These are phyloP conservation scores for Oceanodroma tethys DNA, from an alignment of 2,113 vertebrate species.

Conservation along the genomic window DNA sequence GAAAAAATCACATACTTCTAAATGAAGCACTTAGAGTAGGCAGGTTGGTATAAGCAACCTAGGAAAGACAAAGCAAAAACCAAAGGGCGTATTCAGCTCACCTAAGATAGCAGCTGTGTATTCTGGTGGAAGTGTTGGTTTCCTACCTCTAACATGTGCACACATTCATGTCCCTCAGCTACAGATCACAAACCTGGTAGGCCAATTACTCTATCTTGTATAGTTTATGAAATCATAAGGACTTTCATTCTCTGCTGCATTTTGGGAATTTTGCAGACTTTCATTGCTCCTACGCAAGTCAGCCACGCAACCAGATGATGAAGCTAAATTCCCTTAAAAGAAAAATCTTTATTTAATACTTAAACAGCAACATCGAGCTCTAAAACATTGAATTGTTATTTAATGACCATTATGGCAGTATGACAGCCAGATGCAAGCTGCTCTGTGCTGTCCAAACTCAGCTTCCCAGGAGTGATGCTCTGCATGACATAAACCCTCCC, in stretches of 20 bases:
- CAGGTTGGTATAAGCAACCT: background rate
- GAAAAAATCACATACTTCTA: background rate
- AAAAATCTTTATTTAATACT: slow-evolving; percentile 9
- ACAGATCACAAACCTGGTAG: background rate
- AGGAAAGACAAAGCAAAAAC: background rate
- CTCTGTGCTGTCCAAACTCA: background rate
- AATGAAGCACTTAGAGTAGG: background rate
- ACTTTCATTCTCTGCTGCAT: background rate
- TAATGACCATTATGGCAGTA: background rate
- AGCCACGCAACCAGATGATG: background rate
- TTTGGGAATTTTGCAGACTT: background rate
- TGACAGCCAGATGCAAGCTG: background rate
- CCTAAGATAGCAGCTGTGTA: background rate
- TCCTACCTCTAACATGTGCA: background rate
- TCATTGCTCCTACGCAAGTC: background rate
- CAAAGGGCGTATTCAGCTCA: background rate
- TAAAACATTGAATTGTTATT: background rate
- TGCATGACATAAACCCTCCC: background rate
- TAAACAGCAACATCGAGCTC: background rate
- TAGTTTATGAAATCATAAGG: background rate
- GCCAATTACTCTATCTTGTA: background rate
- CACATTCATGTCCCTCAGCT: background rate
- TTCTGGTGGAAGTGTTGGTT: background rate
- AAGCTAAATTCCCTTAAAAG: background rate
- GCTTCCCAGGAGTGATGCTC: background rate